Percentiles rank a stretch among this genome's conserved stretches.
Conservation (phyloP, 2,888 invertebrate genomes). For the Heterodera filipjevi region DNA sequence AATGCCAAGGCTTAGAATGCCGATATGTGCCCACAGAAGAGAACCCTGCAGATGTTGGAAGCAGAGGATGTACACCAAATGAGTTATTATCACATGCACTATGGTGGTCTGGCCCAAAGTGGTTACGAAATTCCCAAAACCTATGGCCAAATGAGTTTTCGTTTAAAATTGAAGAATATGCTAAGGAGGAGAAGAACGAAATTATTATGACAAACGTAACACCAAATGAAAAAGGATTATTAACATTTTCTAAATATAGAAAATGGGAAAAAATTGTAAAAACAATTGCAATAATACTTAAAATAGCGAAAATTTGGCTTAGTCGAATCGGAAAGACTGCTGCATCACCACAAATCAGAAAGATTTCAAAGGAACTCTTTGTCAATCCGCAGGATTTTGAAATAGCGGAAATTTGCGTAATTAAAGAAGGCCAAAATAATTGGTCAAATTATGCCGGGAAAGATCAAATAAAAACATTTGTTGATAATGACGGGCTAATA, state of each 20-base stretch:
- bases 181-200: neutral
- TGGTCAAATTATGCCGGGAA: neutral
- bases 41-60: constrained; percentile 61
- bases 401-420: neutral
- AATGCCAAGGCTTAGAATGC: constrained; percentile 6
- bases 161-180: neutral
- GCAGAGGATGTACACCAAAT: constrained; percentile 38
- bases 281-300: neutral
- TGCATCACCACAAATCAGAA: neutral
- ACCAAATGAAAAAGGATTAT: neutral
- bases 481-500: neutral
- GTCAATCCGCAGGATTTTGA: neutral
- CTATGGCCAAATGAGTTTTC: constrained; percentile 22
- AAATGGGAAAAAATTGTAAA: constrained; percentile 1
- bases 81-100: constrained; percentile 30
- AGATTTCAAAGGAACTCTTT: neutral
- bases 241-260: neutral
- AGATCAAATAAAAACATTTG: neutral
- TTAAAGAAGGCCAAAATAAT: neutral
- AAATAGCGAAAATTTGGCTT: neutral
- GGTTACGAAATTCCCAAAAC: neutral
- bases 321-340: neutral
- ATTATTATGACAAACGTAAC: neutral
- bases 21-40: constrained; percentile 47
- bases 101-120: constrained; percentile 45